Conservation (phyloP, 1,140 invertebrate genomes). For the Ptiloglossa arizonensis region DNA sequence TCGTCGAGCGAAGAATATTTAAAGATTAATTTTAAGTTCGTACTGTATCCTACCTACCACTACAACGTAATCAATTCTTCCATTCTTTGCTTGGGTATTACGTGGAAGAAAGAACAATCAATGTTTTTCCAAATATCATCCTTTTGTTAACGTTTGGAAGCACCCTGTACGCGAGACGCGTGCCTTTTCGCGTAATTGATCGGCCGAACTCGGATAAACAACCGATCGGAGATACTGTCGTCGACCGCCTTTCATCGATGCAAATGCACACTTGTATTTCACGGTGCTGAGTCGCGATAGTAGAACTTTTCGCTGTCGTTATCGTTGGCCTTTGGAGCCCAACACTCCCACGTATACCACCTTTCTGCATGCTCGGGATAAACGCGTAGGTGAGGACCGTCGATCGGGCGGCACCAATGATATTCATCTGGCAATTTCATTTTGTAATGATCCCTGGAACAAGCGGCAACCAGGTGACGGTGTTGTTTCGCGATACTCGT, state of each 20-base stretch:
- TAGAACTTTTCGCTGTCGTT: slow-evolving; percentile 1
- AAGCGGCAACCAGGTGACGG: background rate
- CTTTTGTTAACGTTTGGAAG: no score
- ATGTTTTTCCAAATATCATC: no score
- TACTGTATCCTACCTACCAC: no score
- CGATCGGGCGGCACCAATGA: background rate
- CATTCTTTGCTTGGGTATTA: no score
- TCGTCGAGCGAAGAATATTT: no score
- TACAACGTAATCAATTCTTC: no score
- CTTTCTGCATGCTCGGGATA: background rate
- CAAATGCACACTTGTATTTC: slow-evolving; percentile 9
- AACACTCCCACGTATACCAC: slow-evolving; percentile 13
- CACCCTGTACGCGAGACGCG: background rate
- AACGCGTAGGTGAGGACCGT: slow-evolving; percentile 22
- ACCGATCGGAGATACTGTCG: background rate
- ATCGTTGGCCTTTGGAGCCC: slow-evolving; percentile 20
- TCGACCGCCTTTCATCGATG: background rate
- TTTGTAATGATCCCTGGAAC: background rate
- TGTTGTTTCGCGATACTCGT: background rate
- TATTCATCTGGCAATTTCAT: background rate
- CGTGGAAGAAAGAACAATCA: no score
- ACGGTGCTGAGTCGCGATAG: background rate
- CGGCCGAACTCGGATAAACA: background rate
- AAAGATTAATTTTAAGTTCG: no score
- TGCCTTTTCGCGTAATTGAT: background rate